Percentiles rank a stretch among this genome's conserved stretches.
phyloP scores from a whole-genome alignment of 2,888 invertebrate species.

The Calameuta idolon region DNA sequence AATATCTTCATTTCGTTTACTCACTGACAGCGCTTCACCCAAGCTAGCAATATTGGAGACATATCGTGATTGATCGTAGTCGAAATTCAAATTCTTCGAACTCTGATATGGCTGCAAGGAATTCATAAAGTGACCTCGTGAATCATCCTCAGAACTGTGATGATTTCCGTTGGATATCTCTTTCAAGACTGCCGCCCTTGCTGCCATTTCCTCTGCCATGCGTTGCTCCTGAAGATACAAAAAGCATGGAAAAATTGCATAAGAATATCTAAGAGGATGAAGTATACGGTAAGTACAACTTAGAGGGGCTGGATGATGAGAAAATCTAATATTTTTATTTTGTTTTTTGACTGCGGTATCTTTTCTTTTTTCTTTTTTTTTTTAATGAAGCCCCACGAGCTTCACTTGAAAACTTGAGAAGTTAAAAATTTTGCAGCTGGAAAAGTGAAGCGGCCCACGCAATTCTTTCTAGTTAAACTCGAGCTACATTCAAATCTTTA shows the following conservation, averaged over 20 bases:
- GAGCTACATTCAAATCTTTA: too few relatives aligned
- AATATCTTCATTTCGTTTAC: constrained; percentile 12
- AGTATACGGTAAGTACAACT: neutral
- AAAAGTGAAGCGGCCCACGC: too few relatives aligned
- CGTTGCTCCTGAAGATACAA: constrained; percentile 73
- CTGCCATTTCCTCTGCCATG: constrained; percentile 79
- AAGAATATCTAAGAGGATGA: neutral
- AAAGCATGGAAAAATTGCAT: neutral
- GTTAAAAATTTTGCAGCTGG: neutral
- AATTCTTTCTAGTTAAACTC: too few relatives aligned
- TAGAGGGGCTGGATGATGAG: neutral
- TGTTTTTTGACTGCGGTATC: too few relatives aligned
- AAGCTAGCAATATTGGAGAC: constrained; percentile 41
- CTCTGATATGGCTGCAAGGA: constrained; percentile 46
- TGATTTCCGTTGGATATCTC: constrained; percentile 70
- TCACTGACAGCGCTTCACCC: constrained; percentile 52
- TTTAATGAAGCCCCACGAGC: neutral
- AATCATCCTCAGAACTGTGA: constrained; percentile 33
- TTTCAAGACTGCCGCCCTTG: constrained; percentile 73
- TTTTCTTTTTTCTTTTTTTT: too few relatives aligned
- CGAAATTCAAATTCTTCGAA: constrained; percentile 45
- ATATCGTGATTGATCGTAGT: constrained; percentile 46
- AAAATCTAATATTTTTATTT: too few relatives aligned
- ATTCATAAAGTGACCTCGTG: constrained; percentile 45
- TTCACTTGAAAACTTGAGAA: neutral